Percentiles rank a stretch among this genome's conserved stretches.
These are phyloP conservation scores for Phalanger gymnotis DNA, from an alignment of 2,797 vertebrate species.

Conservation along the genomic window DNA sequence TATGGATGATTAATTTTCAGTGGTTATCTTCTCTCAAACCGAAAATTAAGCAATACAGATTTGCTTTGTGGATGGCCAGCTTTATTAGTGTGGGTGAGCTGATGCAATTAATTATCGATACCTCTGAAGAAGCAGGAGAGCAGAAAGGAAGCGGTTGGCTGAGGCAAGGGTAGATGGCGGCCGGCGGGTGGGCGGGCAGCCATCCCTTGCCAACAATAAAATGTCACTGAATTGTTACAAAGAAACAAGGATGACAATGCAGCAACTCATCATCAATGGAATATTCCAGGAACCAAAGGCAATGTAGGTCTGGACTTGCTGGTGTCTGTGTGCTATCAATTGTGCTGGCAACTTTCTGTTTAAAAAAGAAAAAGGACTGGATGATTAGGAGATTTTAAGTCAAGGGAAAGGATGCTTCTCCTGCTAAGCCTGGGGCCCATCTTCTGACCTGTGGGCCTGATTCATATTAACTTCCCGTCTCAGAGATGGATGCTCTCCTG, in stretches of 20 bases:
- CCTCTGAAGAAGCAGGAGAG: conserved; percentile 56
- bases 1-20: conserved; percentile 81
- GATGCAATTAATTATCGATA: conserved; percentile 77
- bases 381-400: background rate
- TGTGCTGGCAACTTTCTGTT: background rate
- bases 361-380: background rate
- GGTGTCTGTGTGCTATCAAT: background rate
- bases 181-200: conserved; percentile 33
- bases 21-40: conserved; percentile 78
- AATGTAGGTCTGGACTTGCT: background rate
- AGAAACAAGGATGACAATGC: background rate
- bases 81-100: conserved; percentile 74
- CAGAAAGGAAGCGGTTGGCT: conserved; percentile 58
- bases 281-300: background rate
- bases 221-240: conserved; percentile 27
- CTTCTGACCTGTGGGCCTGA: background rate
- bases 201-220: conserved; percentile 33
- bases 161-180: background rate
- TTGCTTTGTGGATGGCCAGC: conserved; percentile 75
- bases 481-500: background rate
- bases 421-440: background rate
- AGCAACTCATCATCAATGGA: background rate
- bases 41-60: conserved; percentile 79
- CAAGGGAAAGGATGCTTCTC: background rate
- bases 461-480: background rate